A percentile compares a stretch with the other conserved stretches of the same genome.
Conservation (phyloP, 1,140 invertebrate species). For the Sitodiplosis mosellana region DNA sequence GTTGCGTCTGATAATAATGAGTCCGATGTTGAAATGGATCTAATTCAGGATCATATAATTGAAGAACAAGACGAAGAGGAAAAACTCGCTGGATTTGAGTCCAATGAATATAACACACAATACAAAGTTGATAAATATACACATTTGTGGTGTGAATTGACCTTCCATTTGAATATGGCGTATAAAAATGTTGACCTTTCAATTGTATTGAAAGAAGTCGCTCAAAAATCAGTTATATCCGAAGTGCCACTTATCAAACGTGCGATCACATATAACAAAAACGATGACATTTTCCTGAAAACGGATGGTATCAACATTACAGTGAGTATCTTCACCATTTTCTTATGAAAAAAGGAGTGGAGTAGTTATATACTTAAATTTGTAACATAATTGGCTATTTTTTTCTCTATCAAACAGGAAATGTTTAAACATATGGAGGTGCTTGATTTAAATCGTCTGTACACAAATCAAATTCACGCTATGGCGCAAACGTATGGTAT, state of each 20-base stretch:
- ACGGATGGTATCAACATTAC: constrained; percentile 91
- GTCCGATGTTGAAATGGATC: constrained; percentile 14
- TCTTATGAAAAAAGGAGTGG: not conserved
- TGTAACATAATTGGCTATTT: not conserved
- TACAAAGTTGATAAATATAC: constrained; percentile 60
- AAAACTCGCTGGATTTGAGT: constrained; percentile 20
- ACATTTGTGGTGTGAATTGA: constrained; percentile 56
- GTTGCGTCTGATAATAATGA: constrained; percentile 32
- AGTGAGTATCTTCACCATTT: constrained; percentile 24
- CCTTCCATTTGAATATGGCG: constrained; percentile 44
- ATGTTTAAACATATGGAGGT: constrained; percentile 67
- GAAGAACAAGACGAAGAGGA: constrained; percentile 20
- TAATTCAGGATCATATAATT: constrained; percentile 15
- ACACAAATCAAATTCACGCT: constrained; percentile 88
- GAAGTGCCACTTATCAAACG: constrained; percentile 65
- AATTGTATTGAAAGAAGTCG: constrained; percentile 55
- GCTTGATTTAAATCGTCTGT: constrained; percentile 71
- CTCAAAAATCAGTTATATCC: constrained; percentile 54
- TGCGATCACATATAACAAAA: constrained; percentile 51
- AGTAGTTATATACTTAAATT: not conserved
- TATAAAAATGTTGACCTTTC: constrained; percentile 55
- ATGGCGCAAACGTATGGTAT: constrained; percentile 86
- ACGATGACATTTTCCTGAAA: constrained; percentile 46
- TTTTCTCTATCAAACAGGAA: constrained; percentile 31
- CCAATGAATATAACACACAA: constrained; percentile 23